Evolutionary conservation across 2,797 vertebrate species (phyloP).

Genomic region (Thamnophis elegans): DNA sequence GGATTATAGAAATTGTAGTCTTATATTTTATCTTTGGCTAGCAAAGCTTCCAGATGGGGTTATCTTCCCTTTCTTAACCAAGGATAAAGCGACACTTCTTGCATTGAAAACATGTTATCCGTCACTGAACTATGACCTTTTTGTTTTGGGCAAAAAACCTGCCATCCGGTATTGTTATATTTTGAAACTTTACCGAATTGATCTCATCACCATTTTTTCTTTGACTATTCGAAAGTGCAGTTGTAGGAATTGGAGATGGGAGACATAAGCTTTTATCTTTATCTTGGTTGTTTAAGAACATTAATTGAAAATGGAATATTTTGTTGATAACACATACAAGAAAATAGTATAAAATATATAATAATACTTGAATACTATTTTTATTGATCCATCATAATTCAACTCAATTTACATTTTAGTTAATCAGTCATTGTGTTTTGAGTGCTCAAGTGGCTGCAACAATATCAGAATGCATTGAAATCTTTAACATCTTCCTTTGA

Average conservation of each 20-base stretch:
- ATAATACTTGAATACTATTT: not conserved
- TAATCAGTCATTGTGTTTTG: not conserved
- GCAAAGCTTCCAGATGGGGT: not conserved
- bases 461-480: not conserved
- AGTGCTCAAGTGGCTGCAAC: not conserved
- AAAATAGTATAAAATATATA: not conserved
- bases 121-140: not conserved
- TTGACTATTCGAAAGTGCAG: slow-evolving; percentile 2
- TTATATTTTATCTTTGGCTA: not conserved
- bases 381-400: not conserved
- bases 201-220: not conserved
- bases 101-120: not conserved
- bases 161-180: not conserved
- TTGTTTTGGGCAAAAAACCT: slow-evolving; percentile 6
- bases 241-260: not conserved
- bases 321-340: not conserved
- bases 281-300: not conserved
- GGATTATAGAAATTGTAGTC: not conserved
- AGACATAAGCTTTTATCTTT: not conserved
- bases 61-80: not conserved
- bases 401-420: not conserved
- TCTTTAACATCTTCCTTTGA: not conserved
- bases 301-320: not conserved
- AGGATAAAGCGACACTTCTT: not conserved
- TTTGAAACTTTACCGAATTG: slow-evolving; percentile 13